Base-by-base conservation (phyloP, 2,888 invertebrate genomes). In the Cyclophora punctaria region DNA sequence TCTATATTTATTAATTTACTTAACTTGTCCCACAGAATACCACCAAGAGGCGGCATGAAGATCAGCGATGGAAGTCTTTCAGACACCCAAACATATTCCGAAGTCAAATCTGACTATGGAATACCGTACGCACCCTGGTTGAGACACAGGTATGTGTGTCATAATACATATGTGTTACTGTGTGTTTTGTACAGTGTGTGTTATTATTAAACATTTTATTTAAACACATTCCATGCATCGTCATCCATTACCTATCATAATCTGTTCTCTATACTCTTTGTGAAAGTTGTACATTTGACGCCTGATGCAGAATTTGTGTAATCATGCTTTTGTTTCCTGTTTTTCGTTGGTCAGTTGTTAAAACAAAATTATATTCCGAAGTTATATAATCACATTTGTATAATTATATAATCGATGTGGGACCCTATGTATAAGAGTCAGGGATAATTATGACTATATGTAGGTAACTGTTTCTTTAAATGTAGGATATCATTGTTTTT, bases 71-170 rank as follows among this genome's bases (percentile, higher is more conserved):
- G 96, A 34, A 96, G 96, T 57, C 89, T 96, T 41, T 96, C 96
- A 48, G 96, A 96, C 69, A 95, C 95, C 2, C 95, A 95, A 77
- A 93, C 93, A 5, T 92, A 92, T 74, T 91, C 91, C 0, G 92
- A 92, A 73, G 91, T 91, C 7, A 92, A 91, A 63, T 94, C 95
- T 42, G 95, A 94, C 70, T 95, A 94, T 71, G 93, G 93, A 48
- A 94, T 95, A 69, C 94, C 94, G 0, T 96, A 96, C 73, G 93
- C 94, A 33, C 94, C 95, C 58, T 96, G 96, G 96, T 89, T 96
- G 69, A 91, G 96, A 75, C 96, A 96, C 81, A 96, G 96, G 91
- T 92, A 83, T 69, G 52, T 64, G 63, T 50, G 51, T 33, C 42
- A 20, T 43, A 20, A 3, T 4, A 43, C 20, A 20, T 66, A 58